phyloP scores from a whole-genome alignment of 2,888 invertebrate species.

The Andricus quercusramuli region DNA sequence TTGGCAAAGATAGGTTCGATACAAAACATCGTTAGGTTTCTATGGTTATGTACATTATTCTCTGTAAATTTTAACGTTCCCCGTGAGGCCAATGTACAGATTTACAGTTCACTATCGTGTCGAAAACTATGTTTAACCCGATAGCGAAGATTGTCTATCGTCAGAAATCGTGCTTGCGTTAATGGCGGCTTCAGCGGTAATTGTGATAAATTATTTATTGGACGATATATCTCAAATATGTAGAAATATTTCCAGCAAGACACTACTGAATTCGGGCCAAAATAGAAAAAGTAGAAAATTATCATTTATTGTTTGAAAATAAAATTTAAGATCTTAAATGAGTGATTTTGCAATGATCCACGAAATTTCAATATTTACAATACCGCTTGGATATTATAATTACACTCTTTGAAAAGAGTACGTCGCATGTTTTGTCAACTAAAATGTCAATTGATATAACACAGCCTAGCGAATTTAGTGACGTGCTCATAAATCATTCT shows the following conservation, averaged over 20 bases:
- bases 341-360: background rate
- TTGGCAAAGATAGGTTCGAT: conserved; percentile 74
- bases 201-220: conserved; percentile 19
- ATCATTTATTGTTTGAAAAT: background rate
- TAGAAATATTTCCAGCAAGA: background rate
- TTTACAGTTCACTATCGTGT: conserved; percentile 67
- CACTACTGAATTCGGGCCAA: background rate
- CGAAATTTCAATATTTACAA: background rate
- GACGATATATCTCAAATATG: conserved; percentile 10
- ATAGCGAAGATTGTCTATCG: conserved; percentile 73
- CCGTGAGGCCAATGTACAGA: conserved; percentile 68
- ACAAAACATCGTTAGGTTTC: conserved; percentile 68
- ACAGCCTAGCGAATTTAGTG: background rate
- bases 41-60: conserved; percentile 64
- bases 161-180: conserved; percentile 56
- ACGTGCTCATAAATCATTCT: conserved; percentile 4
- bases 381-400: background rate
- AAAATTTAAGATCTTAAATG: background rate
- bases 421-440: background rate
- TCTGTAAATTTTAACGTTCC: conserved; percentile 67
- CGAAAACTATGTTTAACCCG: conserved; percentile 62
- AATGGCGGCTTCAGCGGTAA: conserved; percentile 17
- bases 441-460: conserved; percentile 2
- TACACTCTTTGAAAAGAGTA: background rate
- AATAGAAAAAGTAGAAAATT: background rate